Percentiles rank a stretch among this genome's conserved stretches.
Evolutionary conservation across 2,888 invertebrate genomes (phyloP).

Genomic region (Marasmarcha lunaedactyla): DNA sequence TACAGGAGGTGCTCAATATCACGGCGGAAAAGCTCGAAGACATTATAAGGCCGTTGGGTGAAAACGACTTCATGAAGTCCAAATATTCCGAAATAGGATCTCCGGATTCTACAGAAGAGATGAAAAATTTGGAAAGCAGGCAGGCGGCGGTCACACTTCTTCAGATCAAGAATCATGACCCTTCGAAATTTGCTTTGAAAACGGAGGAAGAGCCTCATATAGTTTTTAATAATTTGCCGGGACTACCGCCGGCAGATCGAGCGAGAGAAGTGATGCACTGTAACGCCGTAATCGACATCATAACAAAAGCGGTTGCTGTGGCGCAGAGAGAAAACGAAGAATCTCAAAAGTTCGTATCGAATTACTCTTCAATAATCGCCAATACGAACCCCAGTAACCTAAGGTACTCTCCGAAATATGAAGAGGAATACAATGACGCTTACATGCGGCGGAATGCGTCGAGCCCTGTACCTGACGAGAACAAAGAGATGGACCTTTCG

Average conservation of each 20-base stretch:
- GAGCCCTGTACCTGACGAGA: slow-evolving; percentile 45
- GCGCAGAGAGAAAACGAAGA: slow-evolving; percentile 63
- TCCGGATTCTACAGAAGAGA: slow-evolving; percentile 63
- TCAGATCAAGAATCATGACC: slow-evolving; percentile 65
- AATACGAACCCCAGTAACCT: slow-evolving; percentile 32
- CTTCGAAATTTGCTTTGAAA: slow-evolving; percentile 55
- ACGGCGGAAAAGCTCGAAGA: slow-evolving; percentile 71
- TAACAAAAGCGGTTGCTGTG: slow-evolving; percentile 63
- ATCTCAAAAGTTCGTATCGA: slow-evolving; percentile 41
- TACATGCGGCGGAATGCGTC: slow-evolving; percentile 31
- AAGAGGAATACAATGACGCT: slow-evolving; percentile 46
- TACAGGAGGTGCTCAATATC: slow-evolving; percentile 71
- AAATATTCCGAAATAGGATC: slow-evolving; percentile 57
- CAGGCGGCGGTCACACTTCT: slow-evolving; percentile 64
- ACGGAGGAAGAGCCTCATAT: slow-evolving; percentile 64
- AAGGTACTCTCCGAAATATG: slow-evolving; percentile 41
- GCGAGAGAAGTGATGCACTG: slow-evolving; percentile 66
- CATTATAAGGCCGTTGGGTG: slow-evolving; percentile 61
- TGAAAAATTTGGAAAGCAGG: slow-evolving; percentile 64
- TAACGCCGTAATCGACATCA: slow-evolving; percentile 64
- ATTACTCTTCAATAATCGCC: slow-evolving; percentile 43
- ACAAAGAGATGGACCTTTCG: slow-evolving; percentile 63
- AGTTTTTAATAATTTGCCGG: slow-evolving; percentile 70
- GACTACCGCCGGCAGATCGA: slow-evolving; percentile 66
- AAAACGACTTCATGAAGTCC: slow-evolving; percentile 40